Evolutionary conservation across 2,113 vertebrate genomes (phyloP), one percentile per base, ranked within the genome.

Genomic region (Elachura formosa): DNA sequence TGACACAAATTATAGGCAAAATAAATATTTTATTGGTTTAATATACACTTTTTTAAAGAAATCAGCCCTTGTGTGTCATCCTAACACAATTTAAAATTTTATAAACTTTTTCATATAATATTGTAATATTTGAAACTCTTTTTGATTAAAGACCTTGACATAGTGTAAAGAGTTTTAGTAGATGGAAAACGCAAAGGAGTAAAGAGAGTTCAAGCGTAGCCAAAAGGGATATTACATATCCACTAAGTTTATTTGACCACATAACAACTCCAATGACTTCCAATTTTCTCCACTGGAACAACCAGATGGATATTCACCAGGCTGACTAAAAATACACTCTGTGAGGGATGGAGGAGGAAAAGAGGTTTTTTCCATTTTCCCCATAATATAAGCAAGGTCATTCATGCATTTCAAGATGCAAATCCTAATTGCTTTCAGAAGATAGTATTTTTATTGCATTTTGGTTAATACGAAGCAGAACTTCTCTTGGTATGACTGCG

Each of bases 11-110:
- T 96, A 72, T 98, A 98, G 94, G 97, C 97, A 98, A 98, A 98
- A 98, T 98, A 98, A 98, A 98, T 98, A 98, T 95, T 98, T 98
- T 98, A 98, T 98, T 98, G 96, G 96, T 97, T 98, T 98, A 97
- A 97, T 97, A 95, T 94, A 91, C 90, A 89, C 49, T 71, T 93
- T 94, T 64, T 78, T 23, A n/a, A 63, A 97, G 97, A 97, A 97
- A 98, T 97, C 97, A 98, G 95, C 95, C 95, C 98, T 98, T 97
- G 91, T 96, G 93, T 95, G 87, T 95, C 94, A 90, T 97, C 94
- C 95, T 98, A 97, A 97, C 74, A 96, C 92, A 96, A 97, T 92
- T 96, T 93, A 82, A 97, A 97, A 96, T 85, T 87, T 97, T 96
- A 97, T 83, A 97, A 85, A 88, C 79, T 84, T 98, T 97, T 94